Percentiles rank a stretch among this genome's conserved stretches.
phyloP scores from a whole-genome alignment of 1,140 invertebrate species.

The Pantala flavescens region DNA sequence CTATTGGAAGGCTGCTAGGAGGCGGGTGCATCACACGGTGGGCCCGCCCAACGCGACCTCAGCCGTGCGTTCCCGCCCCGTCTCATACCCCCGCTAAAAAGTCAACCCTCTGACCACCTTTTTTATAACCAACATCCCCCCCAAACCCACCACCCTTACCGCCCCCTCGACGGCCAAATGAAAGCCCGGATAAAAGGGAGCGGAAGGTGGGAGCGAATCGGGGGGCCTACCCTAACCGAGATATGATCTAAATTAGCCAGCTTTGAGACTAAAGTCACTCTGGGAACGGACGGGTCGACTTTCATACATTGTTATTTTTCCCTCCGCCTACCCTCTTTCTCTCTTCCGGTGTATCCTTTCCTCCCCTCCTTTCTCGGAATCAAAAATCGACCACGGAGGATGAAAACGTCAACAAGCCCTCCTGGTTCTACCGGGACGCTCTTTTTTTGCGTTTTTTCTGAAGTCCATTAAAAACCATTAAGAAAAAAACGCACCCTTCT shows the following conservation, averaged over 20 bases:
- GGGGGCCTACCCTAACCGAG: neutral
- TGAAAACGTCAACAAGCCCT: too few species aligned
- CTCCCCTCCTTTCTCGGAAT: neutral
- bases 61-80: neutral
- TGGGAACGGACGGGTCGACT: neutral
- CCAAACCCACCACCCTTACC: neutral
- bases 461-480: too few species aligned
- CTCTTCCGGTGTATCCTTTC: neutral
- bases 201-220: neutral
- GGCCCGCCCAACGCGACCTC: neutral
- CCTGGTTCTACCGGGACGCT: too few species aligned
- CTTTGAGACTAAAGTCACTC: neutral
- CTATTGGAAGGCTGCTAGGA: neutral
- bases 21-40: neutral
- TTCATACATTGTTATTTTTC: neutral
- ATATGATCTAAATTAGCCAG: conserved; percentile 7
- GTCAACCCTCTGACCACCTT: neutral
- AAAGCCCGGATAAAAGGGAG: neutral
- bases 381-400: too few species aligned
- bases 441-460: too few species aligned
- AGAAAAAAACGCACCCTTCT: too few species aligned
- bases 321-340: neutral
- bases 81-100: neutral
- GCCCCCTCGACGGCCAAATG: neutral
- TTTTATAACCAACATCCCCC: neutral